Evolutionary conservation across 2,888 invertebrate species (phyloP), one percentile per base, ranked within the genome.

Genomic region (Dasypogon diadema): DNA sequence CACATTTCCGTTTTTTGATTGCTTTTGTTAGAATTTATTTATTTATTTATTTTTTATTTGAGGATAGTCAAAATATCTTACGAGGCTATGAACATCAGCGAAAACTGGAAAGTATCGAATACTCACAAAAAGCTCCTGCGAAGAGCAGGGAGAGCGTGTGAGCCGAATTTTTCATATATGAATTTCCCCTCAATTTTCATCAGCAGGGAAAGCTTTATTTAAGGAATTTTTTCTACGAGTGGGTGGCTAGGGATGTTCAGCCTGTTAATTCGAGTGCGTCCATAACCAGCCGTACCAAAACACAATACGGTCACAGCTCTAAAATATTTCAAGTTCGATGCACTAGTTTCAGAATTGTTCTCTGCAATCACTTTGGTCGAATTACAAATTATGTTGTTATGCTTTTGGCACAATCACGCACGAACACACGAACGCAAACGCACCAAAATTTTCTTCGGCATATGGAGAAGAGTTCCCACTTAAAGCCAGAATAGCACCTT

Each of bases 161-260:
- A 54, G 22, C 8, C 8, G 21, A 54, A 54, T 12, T 42, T 68
- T 54, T 70, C n/a, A 54, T 34, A 54, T 70, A 30, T 26, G 16
- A 68, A 68, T 26, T 68, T 68, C 65, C 65, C 65, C 48, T 65
- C 22, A 65, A 26, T 51, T 68, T 68, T 68, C 68, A 14, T 30
- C 70, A 54, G 54, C 54, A 54, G 12, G 70, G 34, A 70, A 70
- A 70, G 70, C 70, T 70, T 54, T 26, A n/a, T 51, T 54, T 18
- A 70, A 70, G 34, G 14, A 68, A 18, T 51, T 70, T 70, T 70
- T 70, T 54, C 21, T 34, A 18, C 21, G 34, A 70, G 54, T 54
- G 70, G 70, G 70, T 54, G 54, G 70, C 4, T 8, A 70, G 70
- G 18, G 10, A 51, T n/a, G 12, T 54, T 70, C 30, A 18, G 16